Evolutionary conservation across 2,113 vertebrate species (phyloP).

Genomic region (Dicentrarchus labrax): DNA sequence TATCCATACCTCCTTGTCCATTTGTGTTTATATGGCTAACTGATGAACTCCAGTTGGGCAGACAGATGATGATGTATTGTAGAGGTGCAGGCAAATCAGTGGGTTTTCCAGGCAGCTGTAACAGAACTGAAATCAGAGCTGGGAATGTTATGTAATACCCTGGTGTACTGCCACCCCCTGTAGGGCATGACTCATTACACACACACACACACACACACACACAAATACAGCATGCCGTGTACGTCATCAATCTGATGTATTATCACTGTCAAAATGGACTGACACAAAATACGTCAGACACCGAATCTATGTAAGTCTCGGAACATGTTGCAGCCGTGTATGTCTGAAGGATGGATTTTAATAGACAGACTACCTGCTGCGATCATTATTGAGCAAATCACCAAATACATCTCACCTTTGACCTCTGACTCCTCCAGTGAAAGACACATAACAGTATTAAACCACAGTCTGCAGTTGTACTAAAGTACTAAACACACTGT

Average conservation of each 20-base stretch:
- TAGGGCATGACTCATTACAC: conserved; percentile 57
- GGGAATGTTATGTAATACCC: conserved; percentile 64
- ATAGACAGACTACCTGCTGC: neutral
- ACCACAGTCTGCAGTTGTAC: neutral
- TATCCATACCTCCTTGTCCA: conserved; percentile 17
- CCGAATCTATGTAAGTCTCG: neutral
- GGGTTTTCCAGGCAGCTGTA: conserved; percentile 49
- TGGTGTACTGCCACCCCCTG: conserved; percentile 45
- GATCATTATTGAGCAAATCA: neutral
- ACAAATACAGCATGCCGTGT: conserved; percentile 1
- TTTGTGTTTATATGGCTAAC: conserved; percentile 35
- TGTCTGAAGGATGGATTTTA: neutral
- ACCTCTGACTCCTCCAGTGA: neutral
- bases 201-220: conserved; percentile 26
- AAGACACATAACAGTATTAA: neutral
- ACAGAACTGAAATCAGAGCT: conserved; percentile 56
- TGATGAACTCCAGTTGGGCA: conserved; percentile 45
- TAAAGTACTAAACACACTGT: neutral
- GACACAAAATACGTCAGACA: neutral
- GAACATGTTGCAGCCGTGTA: neutral
- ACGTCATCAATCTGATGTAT: conserved; percentile 2
- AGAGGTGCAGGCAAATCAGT: conserved; percentile 42
- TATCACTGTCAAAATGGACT: neutral
- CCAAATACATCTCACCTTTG: neutral
- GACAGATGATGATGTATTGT: conserved; percentile 32